phyloP scores from a whole-genome alignment of 2,113 vertebrate species.

The Eidolon helvum region DNA sequence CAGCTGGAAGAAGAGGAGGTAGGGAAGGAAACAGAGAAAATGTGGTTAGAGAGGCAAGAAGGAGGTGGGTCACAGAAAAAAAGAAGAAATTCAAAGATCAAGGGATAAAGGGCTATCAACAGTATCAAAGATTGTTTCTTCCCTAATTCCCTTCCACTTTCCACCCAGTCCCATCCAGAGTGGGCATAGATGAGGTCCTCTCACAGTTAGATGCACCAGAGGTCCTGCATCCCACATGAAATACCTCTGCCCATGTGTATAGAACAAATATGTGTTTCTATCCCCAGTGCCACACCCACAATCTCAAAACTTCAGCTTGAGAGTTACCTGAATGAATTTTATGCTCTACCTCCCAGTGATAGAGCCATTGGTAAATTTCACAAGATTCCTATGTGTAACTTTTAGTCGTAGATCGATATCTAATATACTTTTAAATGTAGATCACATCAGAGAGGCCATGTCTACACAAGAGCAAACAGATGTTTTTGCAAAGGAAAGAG shows the following conservation, averaged over 20 bases:
- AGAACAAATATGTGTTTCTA: neutral
- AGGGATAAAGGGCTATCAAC: neutral
- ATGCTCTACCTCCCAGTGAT: neutral
- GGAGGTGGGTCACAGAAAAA: neutral
- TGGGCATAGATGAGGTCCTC: neutral
- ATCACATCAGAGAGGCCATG: neutral
- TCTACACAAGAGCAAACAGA: conserved; percentile 49
- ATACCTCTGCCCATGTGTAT: neutral
- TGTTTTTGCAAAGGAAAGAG: conserved; percentile 32
- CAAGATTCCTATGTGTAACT: conserved; percentile 38
- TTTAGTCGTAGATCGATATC: conserved; percentile 2
- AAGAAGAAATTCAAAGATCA: neutral
- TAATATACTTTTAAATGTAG: conserved; percentile 39
- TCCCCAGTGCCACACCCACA: neutral
- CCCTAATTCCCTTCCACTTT: neutral
- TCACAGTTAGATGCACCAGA: neutral
- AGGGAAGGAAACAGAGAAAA: neutral
- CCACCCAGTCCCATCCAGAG: neutral
- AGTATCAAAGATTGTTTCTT: neutral
- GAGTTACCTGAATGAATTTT: neutral
- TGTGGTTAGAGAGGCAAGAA: neutral
- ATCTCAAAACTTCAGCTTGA: neutral
- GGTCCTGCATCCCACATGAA: neutral
- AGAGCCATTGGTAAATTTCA: conserved; percentile 44
- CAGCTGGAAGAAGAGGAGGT: neutral